Evolutionary conservation across 2,797 vertebrate genomes (phyloP).

Genomic region (Podargus strigoides): DNA sequence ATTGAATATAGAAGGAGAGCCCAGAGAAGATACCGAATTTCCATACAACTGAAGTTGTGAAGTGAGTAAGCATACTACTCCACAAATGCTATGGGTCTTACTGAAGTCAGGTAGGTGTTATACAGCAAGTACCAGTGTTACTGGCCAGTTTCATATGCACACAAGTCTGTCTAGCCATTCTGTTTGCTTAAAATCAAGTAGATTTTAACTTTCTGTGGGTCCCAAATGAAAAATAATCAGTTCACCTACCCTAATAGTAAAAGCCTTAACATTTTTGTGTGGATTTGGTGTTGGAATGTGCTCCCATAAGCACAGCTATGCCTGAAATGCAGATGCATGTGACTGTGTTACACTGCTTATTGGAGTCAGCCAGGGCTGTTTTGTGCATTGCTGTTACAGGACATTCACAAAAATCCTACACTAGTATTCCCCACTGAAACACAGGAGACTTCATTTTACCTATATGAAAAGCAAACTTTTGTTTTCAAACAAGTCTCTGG

Average conservation of each 20-base stretch:
- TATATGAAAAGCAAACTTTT: not conserved
- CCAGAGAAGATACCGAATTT: not conserved
- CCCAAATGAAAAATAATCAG: not conserved
- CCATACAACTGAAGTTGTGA: not conserved
- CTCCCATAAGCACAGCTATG: not conserved
- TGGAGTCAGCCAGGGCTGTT: not conserved
- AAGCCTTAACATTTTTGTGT: slow-evolving; percentile 17
- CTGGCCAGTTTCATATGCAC: not conserved
- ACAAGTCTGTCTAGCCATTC: not conserved
- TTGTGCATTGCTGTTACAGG: not conserved
- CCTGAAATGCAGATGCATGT: not conserved
- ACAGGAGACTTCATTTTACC: not conserved
- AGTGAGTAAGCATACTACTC: not conserved
- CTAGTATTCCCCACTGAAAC: not conserved
- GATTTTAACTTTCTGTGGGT: not conserved
- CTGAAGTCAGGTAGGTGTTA: not conserved
- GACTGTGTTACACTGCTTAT: not conserved
- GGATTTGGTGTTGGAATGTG: slow-evolving; percentile 19
- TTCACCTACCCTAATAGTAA: not conserved
- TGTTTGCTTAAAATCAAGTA: not conserved
- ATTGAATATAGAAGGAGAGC: not conserved
- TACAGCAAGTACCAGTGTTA: not conserved
- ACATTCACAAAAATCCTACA: not conserved
- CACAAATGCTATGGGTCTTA: not conserved
- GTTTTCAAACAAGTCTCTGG: not conserved